Conservation (phyloP, 1,140 invertebrate species). For the Drosophila melanica region DNA sequence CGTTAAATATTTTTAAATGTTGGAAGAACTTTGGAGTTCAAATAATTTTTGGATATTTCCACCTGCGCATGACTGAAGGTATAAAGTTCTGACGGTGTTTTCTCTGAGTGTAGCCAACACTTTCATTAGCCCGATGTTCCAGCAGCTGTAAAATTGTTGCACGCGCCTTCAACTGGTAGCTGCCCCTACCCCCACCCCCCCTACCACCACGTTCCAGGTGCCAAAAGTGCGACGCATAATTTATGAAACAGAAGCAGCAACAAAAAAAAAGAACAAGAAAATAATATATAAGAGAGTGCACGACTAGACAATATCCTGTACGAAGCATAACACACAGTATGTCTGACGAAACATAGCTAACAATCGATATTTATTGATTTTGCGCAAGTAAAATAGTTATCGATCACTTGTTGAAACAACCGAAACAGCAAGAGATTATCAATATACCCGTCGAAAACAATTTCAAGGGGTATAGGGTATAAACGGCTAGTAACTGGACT, state of each 20-base stretch:
- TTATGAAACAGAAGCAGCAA: slow-evolving; percentile 49
- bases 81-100: too few relatives aligned
- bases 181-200: slow-evolving; percentile 5
- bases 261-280: background rate
- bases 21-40: too few relatives aligned
- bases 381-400: background rate
- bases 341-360: background rate
- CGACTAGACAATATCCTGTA: background rate
- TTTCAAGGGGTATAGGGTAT: background rate
- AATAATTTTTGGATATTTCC: too few relatives aligned
- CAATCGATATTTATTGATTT: slow-evolving; percentile 2
- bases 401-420: too few relatives aligned
- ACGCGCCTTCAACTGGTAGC: slow-evolving; percentile 42
- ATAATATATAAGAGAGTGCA: background rate
- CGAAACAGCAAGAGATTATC: too few relatives aligned
- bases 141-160: slow-evolving; percentile 46
- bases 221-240: slow-evolving; percentile 67
- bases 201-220: slow-evolving; percentile 50
- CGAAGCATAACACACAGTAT: too few relatives aligned
- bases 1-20: too few relatives aligned
- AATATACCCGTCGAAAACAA: background rate
- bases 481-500: slow-evolving; percentile 19
- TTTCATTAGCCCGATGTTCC: slow-evolving; percentile 56
- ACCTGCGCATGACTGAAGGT: too few relatives aligned
- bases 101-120: slow-evolving; percentile 44